Base-by-base conservation (phyloP, 2,113 vertebrate genomes). In the Oncorhynchus tshawytscha region DNA sequence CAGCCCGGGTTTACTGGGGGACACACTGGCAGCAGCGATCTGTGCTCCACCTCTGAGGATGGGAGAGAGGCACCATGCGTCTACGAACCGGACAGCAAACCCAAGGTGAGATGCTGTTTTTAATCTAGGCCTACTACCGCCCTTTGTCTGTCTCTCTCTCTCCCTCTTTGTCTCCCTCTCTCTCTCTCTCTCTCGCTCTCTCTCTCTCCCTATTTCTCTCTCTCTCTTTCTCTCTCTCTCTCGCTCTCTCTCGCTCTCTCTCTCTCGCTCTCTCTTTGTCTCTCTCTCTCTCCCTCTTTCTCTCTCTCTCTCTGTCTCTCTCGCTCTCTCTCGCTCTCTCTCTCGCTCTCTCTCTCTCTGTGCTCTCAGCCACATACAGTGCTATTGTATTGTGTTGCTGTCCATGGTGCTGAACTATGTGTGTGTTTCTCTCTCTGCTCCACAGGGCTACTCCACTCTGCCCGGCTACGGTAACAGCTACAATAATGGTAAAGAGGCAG, bases 81-180 rank as follows among this genome's bases (percentile, higher is more conserved):
- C 74, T 97, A 95, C 0, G 95, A 97, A 81, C 91, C 95, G 29
- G 96, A 97, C 90, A 95, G 91, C 91, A 94, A 94, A 81, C 92
- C 91, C 62, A 96, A 98, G 95, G 97, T 98, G 91, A 95, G 95
- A 70, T 7, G 39, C 39, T 45, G 39, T 45, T 45, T 45, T 45
- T 45, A 45, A 45, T 45, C 39, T 45, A 45, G 9, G 39, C 39
- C 39, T 45, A 45, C 9, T 9, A 11, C 8, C 39, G 0, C 39
- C 8, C 8, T 45, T 8, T 45, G 8, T 45, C 39, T 39, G 0
- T 39, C 7, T 8, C 7, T 39, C 1, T 39, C 1, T 39, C 7
- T 39, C 34, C 2, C 34, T 8, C 7, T 39, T 0, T 39, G 0
- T 39, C 34, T 39, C 34, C 0, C 34, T 39, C 1, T 39, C 1